phyloP scores from a whole-genome alignment of 1,140 invertebrate species.

The Tyrophagus putrescentiae region DNA sequence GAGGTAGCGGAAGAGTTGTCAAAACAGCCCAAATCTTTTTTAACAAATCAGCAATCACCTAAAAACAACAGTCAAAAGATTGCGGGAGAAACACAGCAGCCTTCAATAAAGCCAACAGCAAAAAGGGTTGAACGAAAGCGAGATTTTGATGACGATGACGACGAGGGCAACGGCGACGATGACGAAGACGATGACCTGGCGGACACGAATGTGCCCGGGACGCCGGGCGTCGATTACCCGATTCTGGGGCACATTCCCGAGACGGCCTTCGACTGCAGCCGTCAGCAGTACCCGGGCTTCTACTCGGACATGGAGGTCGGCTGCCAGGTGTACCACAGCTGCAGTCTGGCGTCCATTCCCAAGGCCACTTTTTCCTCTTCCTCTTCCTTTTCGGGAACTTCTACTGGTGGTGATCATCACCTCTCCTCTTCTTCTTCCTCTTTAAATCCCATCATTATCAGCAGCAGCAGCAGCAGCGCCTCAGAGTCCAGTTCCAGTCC shows the following conservation, averaged over 20 bases:
- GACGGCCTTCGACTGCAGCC: constrained; percentile 24
- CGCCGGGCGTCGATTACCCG: constrained; percentile 24
- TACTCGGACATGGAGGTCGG: constrained; percentile 25
- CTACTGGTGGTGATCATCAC: no score
- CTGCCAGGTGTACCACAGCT: constrained; percentile 26
- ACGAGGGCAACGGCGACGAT: background rate
- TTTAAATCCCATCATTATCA: no score
- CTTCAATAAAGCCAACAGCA: background rate
- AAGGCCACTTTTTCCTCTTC: no score
- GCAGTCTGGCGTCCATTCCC: constrained; percentile 5
- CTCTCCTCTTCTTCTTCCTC: no score
- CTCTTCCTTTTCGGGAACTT: no score
- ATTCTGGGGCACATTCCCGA: constrained; percentile 22
- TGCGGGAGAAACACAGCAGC: background rate
- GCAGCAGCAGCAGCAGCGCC: background rate
- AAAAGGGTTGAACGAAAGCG: background rate
- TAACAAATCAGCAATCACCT: background rate
- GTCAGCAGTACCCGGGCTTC: constrained; percentile 23
- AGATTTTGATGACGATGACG: background rate
- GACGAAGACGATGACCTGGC: background rate
- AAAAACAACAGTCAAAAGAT: background rate
- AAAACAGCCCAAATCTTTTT: background rate
- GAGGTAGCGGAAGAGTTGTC: background rate
- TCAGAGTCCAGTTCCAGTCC: background rate
- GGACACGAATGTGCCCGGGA: constrained; percentile 21